Conservation (phyloP, 2,113 vertebrate genomes). For the Pachycephala philippinensis region DNA sequence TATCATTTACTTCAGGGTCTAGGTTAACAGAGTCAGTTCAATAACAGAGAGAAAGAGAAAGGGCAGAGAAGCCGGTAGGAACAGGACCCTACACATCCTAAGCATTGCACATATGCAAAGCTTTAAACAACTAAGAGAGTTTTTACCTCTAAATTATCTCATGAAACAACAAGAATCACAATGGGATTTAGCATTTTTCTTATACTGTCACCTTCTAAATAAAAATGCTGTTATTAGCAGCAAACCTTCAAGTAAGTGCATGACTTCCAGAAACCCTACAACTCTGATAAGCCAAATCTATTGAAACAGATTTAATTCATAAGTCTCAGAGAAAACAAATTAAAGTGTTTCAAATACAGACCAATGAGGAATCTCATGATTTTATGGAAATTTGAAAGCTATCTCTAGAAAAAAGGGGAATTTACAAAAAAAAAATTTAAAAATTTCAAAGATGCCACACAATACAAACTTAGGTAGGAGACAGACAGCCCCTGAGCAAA, state of each 20-base stretch:
- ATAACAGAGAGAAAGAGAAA: neutral
- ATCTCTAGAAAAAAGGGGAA: neutral
- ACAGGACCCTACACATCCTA: neutral
- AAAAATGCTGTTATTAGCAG: neutral
- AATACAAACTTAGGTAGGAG: neutral
- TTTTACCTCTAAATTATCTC: neutral
- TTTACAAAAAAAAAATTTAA: neutral
- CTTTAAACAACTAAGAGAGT: neutral
- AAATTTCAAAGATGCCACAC: neutral
- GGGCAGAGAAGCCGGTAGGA: neutral
- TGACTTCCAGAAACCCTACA: neutral
- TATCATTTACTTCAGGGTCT: neutral
- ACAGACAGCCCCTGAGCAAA: neutral
- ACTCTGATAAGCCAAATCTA: neutral
- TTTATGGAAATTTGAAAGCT: neutral
- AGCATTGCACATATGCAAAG: neutral
- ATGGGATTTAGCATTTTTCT: conserved; percentile 32
- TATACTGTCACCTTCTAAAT: neutral
- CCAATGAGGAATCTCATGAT: neutral
- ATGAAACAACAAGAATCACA: conserved; percentile 12
- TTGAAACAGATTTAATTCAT: neutral
- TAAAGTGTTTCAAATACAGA: neutral
- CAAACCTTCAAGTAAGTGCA: neutral
- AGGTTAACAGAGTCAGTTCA: neutral
- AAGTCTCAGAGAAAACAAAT: neutral